phyloP scores from a whole-genome alignment of 2,797 vertebrate genomes.

The Nyctibius grandis region DNA sequence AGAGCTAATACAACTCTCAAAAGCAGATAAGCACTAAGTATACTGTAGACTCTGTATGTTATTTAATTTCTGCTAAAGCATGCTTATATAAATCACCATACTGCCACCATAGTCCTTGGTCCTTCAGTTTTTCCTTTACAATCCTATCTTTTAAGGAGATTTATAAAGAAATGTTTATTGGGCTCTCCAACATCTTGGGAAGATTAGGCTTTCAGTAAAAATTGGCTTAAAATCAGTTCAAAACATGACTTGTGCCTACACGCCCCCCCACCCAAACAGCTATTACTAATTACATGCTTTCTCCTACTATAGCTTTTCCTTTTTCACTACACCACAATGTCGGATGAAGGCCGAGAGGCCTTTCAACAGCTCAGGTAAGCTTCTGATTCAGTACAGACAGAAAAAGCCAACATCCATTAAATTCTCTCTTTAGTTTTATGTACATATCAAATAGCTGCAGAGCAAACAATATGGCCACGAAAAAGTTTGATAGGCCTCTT shows the following conservation, averaged over 20 bases:
- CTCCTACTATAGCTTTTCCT: neutral
- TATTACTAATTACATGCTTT: neutral
- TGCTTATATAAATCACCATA: too few relatives aligned
- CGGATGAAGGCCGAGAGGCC: neutral
- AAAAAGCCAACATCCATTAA: neutral
- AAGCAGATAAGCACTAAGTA: neutral
- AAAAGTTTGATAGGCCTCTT: neutral
- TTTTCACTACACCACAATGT: neutral
- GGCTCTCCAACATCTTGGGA: neutral
- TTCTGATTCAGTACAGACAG: neutral
- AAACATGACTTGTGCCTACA: neutral
- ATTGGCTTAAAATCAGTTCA: neutral
- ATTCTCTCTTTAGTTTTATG: neutral
- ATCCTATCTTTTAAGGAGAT: neutral
- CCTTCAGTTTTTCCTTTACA: slow-evolving; percentile 24
- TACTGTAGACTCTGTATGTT: neutral
- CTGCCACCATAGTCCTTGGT: neutral
- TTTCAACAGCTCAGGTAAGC: neutral
- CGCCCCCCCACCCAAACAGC: neutral
- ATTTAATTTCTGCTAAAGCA: too few relatives aligned
- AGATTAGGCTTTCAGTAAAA: neutral
- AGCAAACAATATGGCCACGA: neutral
- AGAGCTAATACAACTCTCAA: neutral
- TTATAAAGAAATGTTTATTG: neutral
- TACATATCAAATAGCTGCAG: neutral